Evolutionary conservation across 2,888 invertebrate species (phyloP).

Genomic region (Drosophila glabriapex): DNA sequence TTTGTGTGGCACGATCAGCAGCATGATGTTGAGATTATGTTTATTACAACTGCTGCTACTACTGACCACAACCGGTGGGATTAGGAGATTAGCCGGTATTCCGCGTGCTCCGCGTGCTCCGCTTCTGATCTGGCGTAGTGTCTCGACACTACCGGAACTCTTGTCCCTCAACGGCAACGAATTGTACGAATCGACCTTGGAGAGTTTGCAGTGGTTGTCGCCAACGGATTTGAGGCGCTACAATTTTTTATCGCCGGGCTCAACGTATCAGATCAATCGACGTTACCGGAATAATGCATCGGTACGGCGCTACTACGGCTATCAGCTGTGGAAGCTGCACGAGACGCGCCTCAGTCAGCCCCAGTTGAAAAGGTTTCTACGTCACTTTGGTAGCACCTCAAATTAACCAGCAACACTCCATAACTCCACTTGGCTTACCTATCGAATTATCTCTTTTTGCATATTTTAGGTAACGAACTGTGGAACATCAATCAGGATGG

Average conservation of each 20-base stretch:
- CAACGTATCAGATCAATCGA: constrained; percentile 78
- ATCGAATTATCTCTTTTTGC: not conserved
- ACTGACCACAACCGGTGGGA: not conserved
- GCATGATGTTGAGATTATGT: constrained; percentile 38
- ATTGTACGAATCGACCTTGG: constrained; percentile 72
- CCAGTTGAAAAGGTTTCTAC: constrained; percentile 62
- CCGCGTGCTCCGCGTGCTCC: not conserved
- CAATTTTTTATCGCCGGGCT: constrained; percentile 75
- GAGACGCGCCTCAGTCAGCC: constrained; percentile 69
- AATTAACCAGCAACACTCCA: not conserved
- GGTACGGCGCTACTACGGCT: constrained; percentile 86
- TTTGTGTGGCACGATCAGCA: constrained; percentile 44
- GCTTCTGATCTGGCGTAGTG: constrained; percentile 63
- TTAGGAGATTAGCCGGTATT: not conserved
- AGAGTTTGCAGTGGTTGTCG: constrained; percentile 74
- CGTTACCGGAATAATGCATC: constrained; percentile 73
- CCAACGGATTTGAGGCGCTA: constrained; percentile 74
- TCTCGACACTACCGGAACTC: constrained; percentile 51
- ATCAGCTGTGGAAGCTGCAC: constrained; percentile 91
- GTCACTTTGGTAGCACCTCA: constrained; percentile 65
- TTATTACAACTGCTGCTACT: constrained; percentile 11
- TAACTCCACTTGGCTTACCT: not conserved
- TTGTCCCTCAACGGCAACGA: constrained; percentile 66
- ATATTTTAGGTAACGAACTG: constrained; percentile 79
- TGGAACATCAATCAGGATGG: constrained; percentile 85